Percentiles rank a stretch among this genome's conserved stretches.
Conservation (phyloP, 2,113 vertebrate genomes). For the Platysteira castanea region DNA sequence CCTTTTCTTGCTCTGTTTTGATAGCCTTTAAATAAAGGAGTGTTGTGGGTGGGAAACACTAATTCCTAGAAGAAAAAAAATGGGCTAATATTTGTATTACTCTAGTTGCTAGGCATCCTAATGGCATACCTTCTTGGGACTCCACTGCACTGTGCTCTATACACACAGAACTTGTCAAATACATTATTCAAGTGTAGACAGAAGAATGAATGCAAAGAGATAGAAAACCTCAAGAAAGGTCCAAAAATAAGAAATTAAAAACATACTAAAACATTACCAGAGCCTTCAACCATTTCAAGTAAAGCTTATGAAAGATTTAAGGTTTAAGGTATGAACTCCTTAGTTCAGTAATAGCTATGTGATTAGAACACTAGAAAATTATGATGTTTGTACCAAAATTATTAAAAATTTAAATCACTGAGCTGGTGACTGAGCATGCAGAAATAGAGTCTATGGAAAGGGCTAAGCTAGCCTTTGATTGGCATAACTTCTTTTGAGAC, state of each 20-base stretch:
- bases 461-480: background rate
- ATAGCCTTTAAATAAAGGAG: background rate
- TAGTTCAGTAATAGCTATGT: background rate
- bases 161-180: background rate
- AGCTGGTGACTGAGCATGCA: background rate
- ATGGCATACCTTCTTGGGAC: background rate
- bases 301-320: background rate
- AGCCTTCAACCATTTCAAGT: background rate
- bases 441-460: background rate
- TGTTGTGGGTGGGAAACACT: background rate
- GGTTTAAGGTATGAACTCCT: background rate
- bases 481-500: background rate
- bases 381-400: background rate
- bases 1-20: background rate
- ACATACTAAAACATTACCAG: background rate
- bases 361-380: background rate
- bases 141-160: background rate
- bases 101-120: slow-evolving; percentile 9
- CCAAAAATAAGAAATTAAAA: background rate
- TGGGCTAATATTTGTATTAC: background rate
- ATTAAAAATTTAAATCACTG: background rate
- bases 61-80: slow-evolving; percentile 31
- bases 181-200: background rate
- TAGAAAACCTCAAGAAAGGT: background rate
- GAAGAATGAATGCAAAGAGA: background rate